These are phyloP conservation scores for Falco peregrinus DNA, from an alignment of 2,797 vertebrate genomes.

Conservation along the genomic window DNA sequence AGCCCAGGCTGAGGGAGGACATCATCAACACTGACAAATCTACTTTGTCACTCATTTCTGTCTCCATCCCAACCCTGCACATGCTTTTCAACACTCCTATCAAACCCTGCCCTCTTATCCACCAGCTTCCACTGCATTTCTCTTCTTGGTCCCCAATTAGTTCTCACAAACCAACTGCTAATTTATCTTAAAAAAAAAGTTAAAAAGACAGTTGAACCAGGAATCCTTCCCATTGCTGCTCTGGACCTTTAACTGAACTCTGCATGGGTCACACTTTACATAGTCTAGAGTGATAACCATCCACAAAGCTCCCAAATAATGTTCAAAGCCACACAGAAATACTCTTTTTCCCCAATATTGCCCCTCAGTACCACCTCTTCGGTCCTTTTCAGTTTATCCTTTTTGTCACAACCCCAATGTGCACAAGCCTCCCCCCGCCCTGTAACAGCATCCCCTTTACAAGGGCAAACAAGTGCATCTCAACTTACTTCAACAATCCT, in stretches of 20 bases:
- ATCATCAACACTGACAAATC: neutral
- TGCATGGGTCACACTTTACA: neutral
- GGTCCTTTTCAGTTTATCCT: neutral
- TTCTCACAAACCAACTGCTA: neutral
- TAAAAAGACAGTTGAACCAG: neutral
- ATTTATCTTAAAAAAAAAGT: neutral
- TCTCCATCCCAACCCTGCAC: neutral
- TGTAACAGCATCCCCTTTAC: neutral
- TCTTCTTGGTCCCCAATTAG: neutral
- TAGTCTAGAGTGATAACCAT: accelerated
- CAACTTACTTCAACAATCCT: neutral
- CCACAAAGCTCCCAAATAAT: neutral
- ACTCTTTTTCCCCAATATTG: neutral
- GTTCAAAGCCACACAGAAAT: neutral
- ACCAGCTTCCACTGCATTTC: neutral
- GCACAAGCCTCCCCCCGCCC: neutral
- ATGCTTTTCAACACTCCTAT: neutral
- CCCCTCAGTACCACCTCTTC: neutral
- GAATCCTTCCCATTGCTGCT: neutral
- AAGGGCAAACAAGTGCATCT: neutral
- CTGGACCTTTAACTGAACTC: neutral
- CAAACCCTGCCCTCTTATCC: neutral
- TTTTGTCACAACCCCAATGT: accelerated
- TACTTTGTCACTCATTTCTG: neutral
- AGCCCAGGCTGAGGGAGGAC: neutral